Base-by-base conservation (phyloP, 1,140 invertebrate species). In the Drosophila quadrilineata region DNA sequence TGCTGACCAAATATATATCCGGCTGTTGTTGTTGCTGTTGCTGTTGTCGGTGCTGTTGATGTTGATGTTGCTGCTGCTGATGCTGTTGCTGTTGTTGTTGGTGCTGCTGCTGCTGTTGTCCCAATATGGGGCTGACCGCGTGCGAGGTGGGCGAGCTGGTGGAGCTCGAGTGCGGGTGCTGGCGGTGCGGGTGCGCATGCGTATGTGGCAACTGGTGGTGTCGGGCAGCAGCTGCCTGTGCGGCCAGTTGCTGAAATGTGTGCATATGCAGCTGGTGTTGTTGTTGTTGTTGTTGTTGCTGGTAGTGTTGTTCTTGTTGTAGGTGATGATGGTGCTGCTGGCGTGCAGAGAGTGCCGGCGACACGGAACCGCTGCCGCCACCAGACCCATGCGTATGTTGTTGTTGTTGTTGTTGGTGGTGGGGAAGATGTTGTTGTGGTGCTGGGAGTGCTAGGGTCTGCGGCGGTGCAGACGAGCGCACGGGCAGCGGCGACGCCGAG, bases 1-100 rank as follows among this genome's bases (percentile, higher is more conserved):
- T 88, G 88, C 88, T 89, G 67, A 89, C 87, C 71, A 89, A 41
- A 64, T 89, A 89, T 26, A 89, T 89, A 59, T 89, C 88, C 48
- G 88, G 88, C 5, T 65, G 52, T 6, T 56, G 46, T 14, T 36
- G 60, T 26, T 50, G 64, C 26, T 26, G 35, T 2, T 52, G 45
- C 19, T 67, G 56, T 33, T 59, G 57, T 36, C 64, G 62, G 50
- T 74, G 43, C 28, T 82, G 87, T n/a, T 87, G 82, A 16, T 84
- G 82, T 14, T 70, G 71, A 0, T 58, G 87, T 10, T 84, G 85
- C 5, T 71, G 86, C 3, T 64, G 87, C 6, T 77, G 86, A 35
- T 71, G 63, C 6, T 79, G 86, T 2, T 70, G 40, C 1, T 59
- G 50, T 6, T 59, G 54, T 5, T 40, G 63, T 19, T 50, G 64